phyloP scores from a whole-genome alignment of 2,113 vertebrate genomes.

The Marmota monax region DNA sequence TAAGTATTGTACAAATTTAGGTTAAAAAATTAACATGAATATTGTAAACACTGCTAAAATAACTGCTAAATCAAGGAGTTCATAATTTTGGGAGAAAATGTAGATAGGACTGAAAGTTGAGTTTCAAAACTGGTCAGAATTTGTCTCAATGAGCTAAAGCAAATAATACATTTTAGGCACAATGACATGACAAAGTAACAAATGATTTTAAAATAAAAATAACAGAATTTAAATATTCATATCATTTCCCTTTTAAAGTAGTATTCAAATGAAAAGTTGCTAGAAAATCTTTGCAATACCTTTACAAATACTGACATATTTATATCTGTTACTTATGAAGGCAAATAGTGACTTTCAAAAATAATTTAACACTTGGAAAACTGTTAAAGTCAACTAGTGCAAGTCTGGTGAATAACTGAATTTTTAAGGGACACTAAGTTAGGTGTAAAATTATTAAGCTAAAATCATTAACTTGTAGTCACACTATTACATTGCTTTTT shows the following conservation, averaged over 20 bases:
- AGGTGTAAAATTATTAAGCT: background rate
- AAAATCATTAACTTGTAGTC: background rate
- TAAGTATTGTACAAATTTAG: background rate
- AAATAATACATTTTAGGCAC: background rate
- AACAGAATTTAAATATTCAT: slow-evolving; percentile 7
- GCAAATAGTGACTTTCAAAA: background rate
- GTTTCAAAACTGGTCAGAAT: background rate
- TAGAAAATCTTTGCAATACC: background rate
- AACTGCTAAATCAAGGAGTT: background rate
- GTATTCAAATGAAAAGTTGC: background rate
- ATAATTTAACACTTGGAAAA: background rate
- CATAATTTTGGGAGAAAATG: background rate
- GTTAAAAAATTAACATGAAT: background rate
- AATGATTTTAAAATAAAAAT: background rate
- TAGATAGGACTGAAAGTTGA: background rate
- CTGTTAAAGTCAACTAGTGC: background rate
- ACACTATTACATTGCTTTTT: background rate
- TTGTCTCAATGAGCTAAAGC: background rate
- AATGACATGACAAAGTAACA: background rate
- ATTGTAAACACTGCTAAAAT: background rate
- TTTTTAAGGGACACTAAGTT: background rate
- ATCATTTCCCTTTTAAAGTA: background rate
- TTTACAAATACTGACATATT: background rate
- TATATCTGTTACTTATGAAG: background rate
- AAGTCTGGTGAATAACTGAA: background rate